Conservation (phyloP, 2,113 vertebrate genomes). For the Melospiza georgiana region DNA sequence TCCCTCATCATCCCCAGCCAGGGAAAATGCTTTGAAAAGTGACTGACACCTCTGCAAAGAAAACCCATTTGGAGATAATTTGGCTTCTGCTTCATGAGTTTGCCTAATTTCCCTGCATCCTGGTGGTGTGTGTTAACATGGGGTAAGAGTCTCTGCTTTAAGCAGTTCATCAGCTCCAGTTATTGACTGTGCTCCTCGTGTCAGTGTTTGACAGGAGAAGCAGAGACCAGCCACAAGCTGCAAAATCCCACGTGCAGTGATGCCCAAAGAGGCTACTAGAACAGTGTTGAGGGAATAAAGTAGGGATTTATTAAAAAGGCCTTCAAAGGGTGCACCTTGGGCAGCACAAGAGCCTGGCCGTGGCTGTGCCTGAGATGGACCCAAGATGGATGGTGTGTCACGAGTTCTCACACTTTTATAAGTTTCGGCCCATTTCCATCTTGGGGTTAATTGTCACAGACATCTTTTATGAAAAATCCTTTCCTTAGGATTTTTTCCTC, state of each 20-base stretch:
- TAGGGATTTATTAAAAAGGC: neutral
- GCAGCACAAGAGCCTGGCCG: neutral
- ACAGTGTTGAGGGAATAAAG: neutral
- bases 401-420: neutral
- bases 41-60: neutral
- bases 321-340: neutral
- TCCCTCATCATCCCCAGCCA: neutral
- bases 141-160: neutral
- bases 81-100: neutral
- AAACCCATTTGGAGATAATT: neutral
- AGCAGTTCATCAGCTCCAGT: neutral
- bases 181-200: neutral
- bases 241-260: neutral
- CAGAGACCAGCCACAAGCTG: neutral
- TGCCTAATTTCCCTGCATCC: neutral
- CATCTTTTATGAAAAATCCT: no score
- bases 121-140: neutral
- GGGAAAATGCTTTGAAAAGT: slow-evolving; percentile 7
- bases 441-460: neutral
- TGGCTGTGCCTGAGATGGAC: neutral
- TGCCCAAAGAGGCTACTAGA: neutral
- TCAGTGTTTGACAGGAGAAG: neutral
- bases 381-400: neutral
- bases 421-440: neutral
- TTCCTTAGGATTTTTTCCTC: no score